Conservation (phyloP, 2,888 invertebrate genomes). For the Sycophila texana region DNA sequence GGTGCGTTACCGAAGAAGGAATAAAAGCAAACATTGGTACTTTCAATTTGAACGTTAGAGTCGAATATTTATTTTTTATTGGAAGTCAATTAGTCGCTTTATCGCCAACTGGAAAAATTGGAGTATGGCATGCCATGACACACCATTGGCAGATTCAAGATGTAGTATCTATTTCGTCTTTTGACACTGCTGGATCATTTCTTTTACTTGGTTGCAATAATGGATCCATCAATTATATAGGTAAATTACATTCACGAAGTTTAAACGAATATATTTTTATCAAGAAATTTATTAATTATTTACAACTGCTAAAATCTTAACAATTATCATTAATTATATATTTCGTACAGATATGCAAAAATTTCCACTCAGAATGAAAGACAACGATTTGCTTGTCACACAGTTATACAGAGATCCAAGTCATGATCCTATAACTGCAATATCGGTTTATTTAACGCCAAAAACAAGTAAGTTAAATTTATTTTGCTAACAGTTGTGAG, state of each 20-base stretch:
- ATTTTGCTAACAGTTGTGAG: constrained; percentile 25
- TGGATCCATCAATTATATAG: constrained; percentile 97
- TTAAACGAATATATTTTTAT: constrained; percentile 17
- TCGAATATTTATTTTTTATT: constrained; percentile 97
- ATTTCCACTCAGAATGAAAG: constrained; percentile 98
- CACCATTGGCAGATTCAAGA: constrained; percentile 99
- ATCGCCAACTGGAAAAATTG: constrained; percentile 93
- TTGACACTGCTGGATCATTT: constrained; percentile 98
- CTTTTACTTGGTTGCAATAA: constrained; percentile 95
- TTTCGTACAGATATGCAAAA: constrained; percentile 95
- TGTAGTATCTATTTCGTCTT: constrained; percentile 95
- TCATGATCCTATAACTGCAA: constrained; percentile 96
- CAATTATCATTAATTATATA: constrained; percentile 11
- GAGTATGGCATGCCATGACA: constrained; percentile 99
- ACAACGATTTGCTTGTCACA: constrained; percentile 97
- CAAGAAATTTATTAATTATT: background rate
- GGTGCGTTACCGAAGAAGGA: constrained; percentile 88
- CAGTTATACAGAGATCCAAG: constrained; percentile 96
- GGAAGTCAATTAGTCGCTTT: constrained; percentile 98
- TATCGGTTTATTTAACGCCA: constrained; percentile 98
- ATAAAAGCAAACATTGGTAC: constrained; percentile 85
- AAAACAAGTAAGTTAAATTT: constrained; percentile 91
- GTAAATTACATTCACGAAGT: constrained; percentile 76
- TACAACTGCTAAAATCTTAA: background rate
- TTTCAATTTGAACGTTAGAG: constrained; percentile 93